A percentile compares a stretch with the other conserved stretches of the same genome.
Conservation (phyloP, 64 coral and sea anemone species). For the Actinia tenebrosa region DNA sequence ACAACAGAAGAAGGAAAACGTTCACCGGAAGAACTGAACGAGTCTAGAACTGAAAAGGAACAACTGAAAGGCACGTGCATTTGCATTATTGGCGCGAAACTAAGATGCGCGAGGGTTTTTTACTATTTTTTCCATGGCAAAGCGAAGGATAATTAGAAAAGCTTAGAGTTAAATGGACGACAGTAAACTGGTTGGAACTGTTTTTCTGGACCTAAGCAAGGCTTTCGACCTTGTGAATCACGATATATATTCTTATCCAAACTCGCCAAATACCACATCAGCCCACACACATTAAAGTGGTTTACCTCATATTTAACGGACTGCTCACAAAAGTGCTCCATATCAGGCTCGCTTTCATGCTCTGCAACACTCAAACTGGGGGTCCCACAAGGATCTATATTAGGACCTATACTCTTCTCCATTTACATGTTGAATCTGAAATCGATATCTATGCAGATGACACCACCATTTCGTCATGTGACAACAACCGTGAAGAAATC, state of each 20-base stretch:
- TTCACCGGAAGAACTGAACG: too few relatives aligned
- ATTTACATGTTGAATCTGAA: neutral
- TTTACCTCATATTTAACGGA: conserved; percentile 4
- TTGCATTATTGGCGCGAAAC: too few relatives aligned
- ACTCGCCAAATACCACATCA: conserved; percentile 17
- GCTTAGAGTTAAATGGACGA: conserved; percentile 31
- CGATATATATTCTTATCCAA: conserved; percentile 10
- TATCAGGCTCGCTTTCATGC: neutral
- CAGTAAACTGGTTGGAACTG: conserved; percentile 30
- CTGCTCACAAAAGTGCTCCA: neutral
- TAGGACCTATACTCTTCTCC: neutral
- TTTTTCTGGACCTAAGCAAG: conserved; percentile 33
- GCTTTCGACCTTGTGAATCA: conserved; percentile 28
- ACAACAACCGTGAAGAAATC: conserved; percentile 4
- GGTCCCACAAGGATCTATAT: neutral
- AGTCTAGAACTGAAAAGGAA: too few relatives aligned
- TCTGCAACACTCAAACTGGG: neutral
- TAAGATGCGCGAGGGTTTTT: too few relatives aligned
- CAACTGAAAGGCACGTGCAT: too few relatives aligned
- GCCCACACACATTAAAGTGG: neutral
- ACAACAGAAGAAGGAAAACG: too few relatives aligned
- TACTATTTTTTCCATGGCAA: too few relatives aligned
- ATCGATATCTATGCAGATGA: conserved; percentile 6
- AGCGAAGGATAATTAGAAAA: too few relatives aligned
- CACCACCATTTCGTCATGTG: conserved; percentile 26